Evolutionary conservation across 2,888 invertebrate genomes (phyloP), one percentile per base, ranked within the genome.

Genomic region (Girardia tigrina): DNA sequence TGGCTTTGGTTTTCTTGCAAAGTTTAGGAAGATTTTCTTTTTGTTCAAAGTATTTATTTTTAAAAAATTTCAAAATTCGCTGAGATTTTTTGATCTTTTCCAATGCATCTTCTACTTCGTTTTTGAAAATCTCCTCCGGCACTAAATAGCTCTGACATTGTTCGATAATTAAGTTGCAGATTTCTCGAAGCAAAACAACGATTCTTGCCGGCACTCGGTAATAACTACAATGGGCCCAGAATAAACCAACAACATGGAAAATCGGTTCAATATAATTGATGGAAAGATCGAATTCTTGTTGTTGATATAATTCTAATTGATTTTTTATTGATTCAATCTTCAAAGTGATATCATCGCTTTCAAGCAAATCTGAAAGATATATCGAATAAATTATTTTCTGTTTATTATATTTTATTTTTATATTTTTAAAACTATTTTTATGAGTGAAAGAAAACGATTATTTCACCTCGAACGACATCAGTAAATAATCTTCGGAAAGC

Each of bases 41-140:
- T 78, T 85, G 82, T 1, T 81, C 81, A 73, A 82, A 82, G 78
- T 84, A 85, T 14, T 81, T 80, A 2, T 79, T 79, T 42, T 80
- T 81, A 80, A 83, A 85, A 23, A 79, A 78, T 27, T 80, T 78
- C 28, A 84, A 78, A 14, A 82, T 81, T 73, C 80, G 79, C 74
- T 80, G 77, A 26, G 84, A 80, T 75, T 80, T 80, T 26, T 80
- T 84, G 14, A 94, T 90, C 78, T 92, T 88, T 83, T 89, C 90
- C 82, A 91, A 89, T 0, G 92, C 91, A 86, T 94, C 94, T 81
- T 94, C 93, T 69, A 93, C 90, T 80, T 94, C 94, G 79, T 92
- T 92, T n/a, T 76, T 76, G 75, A 76, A 76, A 1, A 76, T 42
- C 29, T 76, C 76, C n/a, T 76, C 76, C 4, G 76, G 73, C n/a